These are phyloP conservation scores for Liopterus haemorrhoidalis DNA, from an alignment of 2,888 invertebrate genomes.

Conservation along the genomic window DNA sequence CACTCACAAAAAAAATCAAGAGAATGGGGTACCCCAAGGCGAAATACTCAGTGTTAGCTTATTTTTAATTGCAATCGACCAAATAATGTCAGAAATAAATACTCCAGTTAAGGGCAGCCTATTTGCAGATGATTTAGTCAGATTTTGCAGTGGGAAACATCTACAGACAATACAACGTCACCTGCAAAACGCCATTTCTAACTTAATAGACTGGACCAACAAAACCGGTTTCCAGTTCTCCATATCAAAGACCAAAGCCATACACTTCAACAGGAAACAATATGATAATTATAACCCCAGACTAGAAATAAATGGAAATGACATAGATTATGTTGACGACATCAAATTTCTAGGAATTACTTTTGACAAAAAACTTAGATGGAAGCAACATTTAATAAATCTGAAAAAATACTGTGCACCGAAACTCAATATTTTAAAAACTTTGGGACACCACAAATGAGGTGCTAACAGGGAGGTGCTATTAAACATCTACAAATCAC, in stretches of 20 bases:
- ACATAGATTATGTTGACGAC: too few species aligned
- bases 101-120: conserved; percentile 12
- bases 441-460: too few species aligned
- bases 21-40: conserved; percentile 26
- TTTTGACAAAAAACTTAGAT: too few species aligned
- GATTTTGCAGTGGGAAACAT: conserved; percentile 14
- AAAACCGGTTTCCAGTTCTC: conserved; percentile 22
- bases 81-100: conserved; percentile 2
- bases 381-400: too few species aligned
- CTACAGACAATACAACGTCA: conserved; percentile 9
- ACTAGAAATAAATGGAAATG: too few species aligned
- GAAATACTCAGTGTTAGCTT: conserved; percentile 21
- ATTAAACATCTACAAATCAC: too few species aligned
- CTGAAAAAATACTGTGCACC: too few species aligned
- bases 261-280: too few species aligned
- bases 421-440: too few species aligned
- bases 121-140: conserved; percentile 25
- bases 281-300: too few species aligned
- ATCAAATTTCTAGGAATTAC: too few species aligned
- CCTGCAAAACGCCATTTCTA: conserved; percentile 18
- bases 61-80: conserved; percentile 26
- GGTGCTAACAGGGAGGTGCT: too few species aligned
- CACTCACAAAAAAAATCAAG: background rate
- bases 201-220: conserved; percentile 1
- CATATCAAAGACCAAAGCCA: conserved; percentile 9